phyloP scores from a whole-genome alignment of 2,797 vertebrate genomes.

The Phrynocephalus vlangalii region DNA sequence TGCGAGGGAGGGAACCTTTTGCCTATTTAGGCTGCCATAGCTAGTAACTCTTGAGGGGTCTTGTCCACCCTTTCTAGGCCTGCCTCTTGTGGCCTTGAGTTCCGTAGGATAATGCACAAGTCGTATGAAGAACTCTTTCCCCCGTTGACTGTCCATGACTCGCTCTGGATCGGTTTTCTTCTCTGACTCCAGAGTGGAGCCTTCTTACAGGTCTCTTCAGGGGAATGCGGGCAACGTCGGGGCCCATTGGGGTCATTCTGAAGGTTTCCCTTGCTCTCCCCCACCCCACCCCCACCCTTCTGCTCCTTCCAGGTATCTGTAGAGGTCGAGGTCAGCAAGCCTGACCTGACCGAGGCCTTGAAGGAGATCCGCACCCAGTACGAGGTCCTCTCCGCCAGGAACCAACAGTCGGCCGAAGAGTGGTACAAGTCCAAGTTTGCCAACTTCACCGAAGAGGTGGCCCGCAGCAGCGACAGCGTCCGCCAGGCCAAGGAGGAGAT shows the following conservation, averaged over 20 bases:
- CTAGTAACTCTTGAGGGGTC: too few species aligned
- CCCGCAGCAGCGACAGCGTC: conserved; percentile 81
- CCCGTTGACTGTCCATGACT: too few species aligned
- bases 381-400: conserved; percentile 81
- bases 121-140: too few species aligned
- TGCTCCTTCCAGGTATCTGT: conserved; percentile 84
- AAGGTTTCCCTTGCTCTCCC: conserved; percentile 52
- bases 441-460: conserved; percentile 78
- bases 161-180: too few species aligned
- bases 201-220: too few species aligned
- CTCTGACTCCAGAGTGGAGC: too few species aligned
- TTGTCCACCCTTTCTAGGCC: too few species aligned
- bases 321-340: conserved; percentile 88
- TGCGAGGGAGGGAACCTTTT: too few species aligned
- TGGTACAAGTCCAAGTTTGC: conserved; percentile 87
- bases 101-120: too few species aligned
- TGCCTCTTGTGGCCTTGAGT: too few species aligned
- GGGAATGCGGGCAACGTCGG: too few species aligned
- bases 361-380: conserved; percentile 75
- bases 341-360: conserved; percentile 88
- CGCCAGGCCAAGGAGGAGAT: conserved; percentile 86
- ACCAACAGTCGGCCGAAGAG: conserved; percentile 84
- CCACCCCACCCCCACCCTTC: conserved; percentile 20
- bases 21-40: too few species aligned
- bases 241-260: background rate